phyloP scores from a whole-genome alignment of 2,113 vertebrate species.

The Barbus barbus region DNA sequence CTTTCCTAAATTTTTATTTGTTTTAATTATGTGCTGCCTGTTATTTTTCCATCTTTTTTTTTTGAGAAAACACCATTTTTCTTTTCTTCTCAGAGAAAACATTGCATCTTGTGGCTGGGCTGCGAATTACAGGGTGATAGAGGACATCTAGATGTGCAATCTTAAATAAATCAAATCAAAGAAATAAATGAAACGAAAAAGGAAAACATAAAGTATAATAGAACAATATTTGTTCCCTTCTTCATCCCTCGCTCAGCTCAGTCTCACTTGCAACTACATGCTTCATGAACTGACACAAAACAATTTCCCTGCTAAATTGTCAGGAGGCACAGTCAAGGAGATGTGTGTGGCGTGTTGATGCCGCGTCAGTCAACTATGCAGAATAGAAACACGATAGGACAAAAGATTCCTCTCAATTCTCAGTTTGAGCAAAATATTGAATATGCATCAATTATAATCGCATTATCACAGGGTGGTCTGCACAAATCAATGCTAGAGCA shows the following conservation, averaged over 20 bases:
- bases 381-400: neutral
- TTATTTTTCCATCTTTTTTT: too few relatives aligned
- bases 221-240: neutral
- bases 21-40: too few relatives aligned
- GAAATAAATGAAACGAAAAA: too few relatives aligned
- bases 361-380: neutral
- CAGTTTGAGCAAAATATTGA: neutral
- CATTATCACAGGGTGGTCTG: neutral
- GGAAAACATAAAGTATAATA: too few relatives aligned
- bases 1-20: too few relatives aligned
- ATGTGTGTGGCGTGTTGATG: neutral
- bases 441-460: neutral
- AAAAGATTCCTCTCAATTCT: neutral
- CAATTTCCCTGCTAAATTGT: neutral
- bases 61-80: too few relatives aligned
- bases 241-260: neutral
- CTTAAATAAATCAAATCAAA: too few relatives aligned
- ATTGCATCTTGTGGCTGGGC: neutral
- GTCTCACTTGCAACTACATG: neutral
- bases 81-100: too few relatives aligned
- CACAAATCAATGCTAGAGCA: neutral
- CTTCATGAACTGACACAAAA: neutral
- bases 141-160: neutral
- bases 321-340: neutral
- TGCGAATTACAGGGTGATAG: neutral